Evolutionary conservation across 2,888 invertebrate species (phyloP).

Genomic region (Vesta saturnalis): DNA sequence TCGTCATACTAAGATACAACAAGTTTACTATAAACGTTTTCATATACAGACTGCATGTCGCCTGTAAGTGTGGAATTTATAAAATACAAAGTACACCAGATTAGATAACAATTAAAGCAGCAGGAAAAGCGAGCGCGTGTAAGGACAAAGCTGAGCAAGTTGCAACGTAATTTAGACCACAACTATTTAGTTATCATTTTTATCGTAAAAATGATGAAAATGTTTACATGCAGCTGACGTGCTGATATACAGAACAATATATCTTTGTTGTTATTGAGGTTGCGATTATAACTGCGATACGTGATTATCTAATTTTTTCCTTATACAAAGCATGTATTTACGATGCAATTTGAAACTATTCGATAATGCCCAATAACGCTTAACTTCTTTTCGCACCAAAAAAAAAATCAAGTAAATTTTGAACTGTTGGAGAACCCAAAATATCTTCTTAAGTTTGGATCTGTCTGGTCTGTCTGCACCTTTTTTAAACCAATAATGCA

Average conservation of each 20-base stretch:
- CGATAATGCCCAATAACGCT: too few species aligned
- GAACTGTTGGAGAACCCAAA: too few species aligned
- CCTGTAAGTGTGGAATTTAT: constrained; percentile 26
- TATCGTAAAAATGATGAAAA: constrained; percentile 20
- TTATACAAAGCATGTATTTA: too few species aligned
- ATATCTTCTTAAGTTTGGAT: too few species aligned
- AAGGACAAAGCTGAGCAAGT: constrained; percentile 24
- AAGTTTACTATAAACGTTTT: constrained; percentile 7
- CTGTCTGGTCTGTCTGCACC: too few species aligned
- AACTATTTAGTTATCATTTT: constrained; percentile 10
- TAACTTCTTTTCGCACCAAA: too few species aligned
- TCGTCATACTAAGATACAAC: neutral
- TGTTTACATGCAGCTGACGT: neutral
- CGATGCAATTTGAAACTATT: too few species aligned
- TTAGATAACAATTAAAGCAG: constrained; percentile 38
- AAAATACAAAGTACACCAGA: constrained; percentile 31
- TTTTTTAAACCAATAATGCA: too few species aligned
- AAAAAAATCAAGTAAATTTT: too few species aligned
- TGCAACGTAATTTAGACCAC: constrained; percentile 23
- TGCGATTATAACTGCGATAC: too few species aligned
- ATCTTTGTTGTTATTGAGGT: too few species aligned
- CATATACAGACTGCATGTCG: constrained; percentile 35
- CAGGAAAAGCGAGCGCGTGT: constrained; percentile 30
- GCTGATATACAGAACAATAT: neutral
- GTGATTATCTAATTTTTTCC: too few species aligned